These are phyloP conservation scores for Rhynchophorus ferrugineus DNA, from an alignment of 1,140 invertebrate species.

Conservation along the genomic window DNA sequence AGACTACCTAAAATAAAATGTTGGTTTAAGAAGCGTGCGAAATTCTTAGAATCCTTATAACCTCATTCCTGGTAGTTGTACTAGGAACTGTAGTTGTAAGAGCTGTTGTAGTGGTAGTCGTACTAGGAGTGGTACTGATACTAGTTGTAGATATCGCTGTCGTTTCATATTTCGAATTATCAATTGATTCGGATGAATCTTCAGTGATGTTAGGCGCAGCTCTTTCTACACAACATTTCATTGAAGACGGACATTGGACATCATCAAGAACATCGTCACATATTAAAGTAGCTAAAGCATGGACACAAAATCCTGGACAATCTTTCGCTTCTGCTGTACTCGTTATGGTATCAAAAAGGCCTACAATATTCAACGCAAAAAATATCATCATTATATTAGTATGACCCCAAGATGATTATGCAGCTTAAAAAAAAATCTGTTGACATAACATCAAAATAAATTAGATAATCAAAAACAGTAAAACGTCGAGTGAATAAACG, in stretches of 20 bases:
- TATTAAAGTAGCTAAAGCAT: constrained; percentile 70
- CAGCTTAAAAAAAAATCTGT: no score
- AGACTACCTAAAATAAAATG: constrained; percentile 23
- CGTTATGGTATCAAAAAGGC: constrained; percentile 72
- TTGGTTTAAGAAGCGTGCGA: neutral
- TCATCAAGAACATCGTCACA: constrained; percentile 77
- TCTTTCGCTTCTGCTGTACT: constrained; percentile 73
- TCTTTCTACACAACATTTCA: constrained; percentile 75
- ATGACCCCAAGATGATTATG: no score
- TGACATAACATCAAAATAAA: no score
- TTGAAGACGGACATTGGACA: constrained; percentile 67
- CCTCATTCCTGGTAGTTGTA: constrained; percentile 26
- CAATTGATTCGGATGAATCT: constrained; percentile 36
- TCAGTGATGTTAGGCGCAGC: constrained; percentile 43
- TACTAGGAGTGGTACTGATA: constrained; percentile 7
- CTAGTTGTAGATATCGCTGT: constrained; percentile 36
- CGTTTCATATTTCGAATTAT: constrained; percentile 24
- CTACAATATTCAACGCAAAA: no score
- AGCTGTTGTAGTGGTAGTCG: constrained; percentile 6
- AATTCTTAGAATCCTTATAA: neutral
- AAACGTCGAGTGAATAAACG: neutral
- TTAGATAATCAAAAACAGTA: neutral
- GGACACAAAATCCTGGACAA: constrained; percentile 79
- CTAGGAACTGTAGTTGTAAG: constrained; percentile 3
- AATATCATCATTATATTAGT: no score